Conservation (phyloP, 2,797 vertebrate species). For the Lepus oiostolus region DNA sequence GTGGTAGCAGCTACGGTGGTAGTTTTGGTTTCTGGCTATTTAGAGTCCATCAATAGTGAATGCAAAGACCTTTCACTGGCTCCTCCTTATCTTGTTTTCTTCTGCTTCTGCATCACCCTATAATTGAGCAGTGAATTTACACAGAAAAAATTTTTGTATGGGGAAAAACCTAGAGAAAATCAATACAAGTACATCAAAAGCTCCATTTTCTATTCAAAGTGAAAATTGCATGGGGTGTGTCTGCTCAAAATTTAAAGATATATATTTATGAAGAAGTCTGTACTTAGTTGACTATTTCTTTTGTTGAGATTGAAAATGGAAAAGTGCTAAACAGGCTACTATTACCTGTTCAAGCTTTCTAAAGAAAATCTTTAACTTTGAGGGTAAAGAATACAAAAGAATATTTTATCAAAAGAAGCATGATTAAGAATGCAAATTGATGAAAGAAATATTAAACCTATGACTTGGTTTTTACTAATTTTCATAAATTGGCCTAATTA, state of each 20-base stretch:
- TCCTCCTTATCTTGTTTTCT: not conserved
- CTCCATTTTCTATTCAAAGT: conserved; percentile 52
- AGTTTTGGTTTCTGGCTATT: not conserved
- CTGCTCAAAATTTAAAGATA: conserved; percentile 52
- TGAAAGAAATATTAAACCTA: not conserved
- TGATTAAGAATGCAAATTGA: conserved; percentile 16
- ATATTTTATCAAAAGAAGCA: not conserved
- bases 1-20: not conserved
- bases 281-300: conserved; percentile 54
- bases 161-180: conserved; percentile 2
- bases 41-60: not conserved
- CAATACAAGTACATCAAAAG: conserved; percentile 11
- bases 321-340: not conserved
- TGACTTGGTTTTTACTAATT: not conserved
- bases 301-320: conserved; percentile 67
- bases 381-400: not conserved
- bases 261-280: conserved; percentile 45
- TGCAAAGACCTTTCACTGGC: not conserved
- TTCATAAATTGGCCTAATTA: conserved; percentile 39
- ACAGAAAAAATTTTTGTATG: not conserved
- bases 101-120: not conserved
- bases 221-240: conserved; percentile 42
- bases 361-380: not conserved
- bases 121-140: not conserved
- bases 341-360: not conserved